Base-by-base conservation (phyloP, 2,888 invertebrate species). In the Euplexia lucipara region DNA sequence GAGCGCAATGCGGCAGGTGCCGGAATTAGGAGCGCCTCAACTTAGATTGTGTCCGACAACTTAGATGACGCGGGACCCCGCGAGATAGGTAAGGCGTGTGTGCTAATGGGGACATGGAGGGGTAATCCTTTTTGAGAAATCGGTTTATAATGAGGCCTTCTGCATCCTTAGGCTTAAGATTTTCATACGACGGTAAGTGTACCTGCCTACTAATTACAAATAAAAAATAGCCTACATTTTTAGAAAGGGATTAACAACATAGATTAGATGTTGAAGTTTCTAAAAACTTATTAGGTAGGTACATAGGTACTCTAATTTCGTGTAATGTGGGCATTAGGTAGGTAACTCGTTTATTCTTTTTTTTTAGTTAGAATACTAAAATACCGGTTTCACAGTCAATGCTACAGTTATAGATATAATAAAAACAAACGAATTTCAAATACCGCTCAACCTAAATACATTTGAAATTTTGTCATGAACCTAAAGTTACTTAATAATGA, bases 31-130 rank as follows among this genome's bases (percentile, higher is more conserved):
- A 53, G 65, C 37, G 48, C 35, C 44, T 75, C 76, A 79, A 82
- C 81, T 82, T 86, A 83, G 80, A 86, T 83, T 79, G 82, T 81
- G 80, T 75, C 78, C 66, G 69, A 66, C 57, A 83, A 85, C 82
- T 84, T 81, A 75, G 71, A 85, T 85, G 83, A 86, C 71, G 76
- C 9, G 69, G 61, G 49, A 51, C 51, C 78, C 53, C 75, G 26
- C 53, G 71, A 69, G 77, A 62, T 64, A 53, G 12, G 8, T 4
- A n/a, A 16, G 4, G 9, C 44, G 30, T 30, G 39, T 12, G 30
- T 16, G 30, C 32, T 14, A 1, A 14, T 8, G 12, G 20, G 20
- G 9, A 35, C 3, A 8, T 8, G 1, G 16, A 41, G 10, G 4
- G 14, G 4, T 39, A 16, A 56, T 26, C 6, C 18, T 4, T 26